phyloP scores from a whole-genome alignment of 1,140 invertebrate genomes.

The Pomacea maculata region DNA sequence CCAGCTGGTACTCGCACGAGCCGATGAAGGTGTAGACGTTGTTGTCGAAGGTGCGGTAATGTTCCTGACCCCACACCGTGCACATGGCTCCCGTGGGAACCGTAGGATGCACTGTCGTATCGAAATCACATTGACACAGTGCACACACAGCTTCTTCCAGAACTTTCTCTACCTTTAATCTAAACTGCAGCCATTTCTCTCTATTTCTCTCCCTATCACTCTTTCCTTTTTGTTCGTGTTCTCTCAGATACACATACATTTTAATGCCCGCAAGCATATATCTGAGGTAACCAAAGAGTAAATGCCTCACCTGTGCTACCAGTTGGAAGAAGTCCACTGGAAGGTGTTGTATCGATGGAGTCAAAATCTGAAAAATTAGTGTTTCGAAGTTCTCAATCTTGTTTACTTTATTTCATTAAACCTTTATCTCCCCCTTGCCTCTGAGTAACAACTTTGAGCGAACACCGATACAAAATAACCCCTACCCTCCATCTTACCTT shows the following conservation, averaged over 20 bases:
- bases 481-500: constrained; percentile 67
- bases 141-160: too few relatives aligned
- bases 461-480: too few relatives aligned
- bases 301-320: background rate
- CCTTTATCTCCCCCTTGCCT: too few relatives aligned
- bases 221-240: background rate
- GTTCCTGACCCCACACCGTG: constrained; percentile 79
- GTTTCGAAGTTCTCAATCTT: too few relatives aligned
- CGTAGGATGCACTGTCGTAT: background rate
- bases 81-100: constrained; percentile 68
- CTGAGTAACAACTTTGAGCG: too few relatives aligned
- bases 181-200: background rate
- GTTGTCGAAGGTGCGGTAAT: constrained; percentile 89
- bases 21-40: constrained; percentile 65
- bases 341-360: background rate
- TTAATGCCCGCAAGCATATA: background rate
- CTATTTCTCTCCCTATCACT: background rate
- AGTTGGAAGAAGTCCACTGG: background rate
- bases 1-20: constrained; percentile 21
- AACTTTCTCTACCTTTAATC: background rate
- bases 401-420: too few relatives aligned
- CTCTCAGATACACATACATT: background rate
- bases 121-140: background rate
- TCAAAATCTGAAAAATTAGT: background rate
- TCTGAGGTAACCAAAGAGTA: background rate